Base-by-base conservation (phyloP, 1,140 invertebrate genomes). In the Triops cancriformis region DNA sequence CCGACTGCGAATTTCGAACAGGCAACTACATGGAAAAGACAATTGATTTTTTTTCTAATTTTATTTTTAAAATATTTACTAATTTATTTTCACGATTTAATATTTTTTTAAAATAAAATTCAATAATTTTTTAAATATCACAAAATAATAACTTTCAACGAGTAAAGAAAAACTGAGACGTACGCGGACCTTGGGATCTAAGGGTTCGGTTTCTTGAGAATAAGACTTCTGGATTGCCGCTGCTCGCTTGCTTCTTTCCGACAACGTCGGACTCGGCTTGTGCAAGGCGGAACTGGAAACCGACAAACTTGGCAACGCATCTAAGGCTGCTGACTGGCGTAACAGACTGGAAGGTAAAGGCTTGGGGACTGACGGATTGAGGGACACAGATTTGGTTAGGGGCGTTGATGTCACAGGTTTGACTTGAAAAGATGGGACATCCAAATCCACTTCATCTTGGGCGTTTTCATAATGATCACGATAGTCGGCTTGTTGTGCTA, bases 1-100 rank as follows among this genome's bases (percentile, higher is more conserved):
- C 75, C 18, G 75, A 76, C 12, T 76, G 75, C 26, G 75, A 76
- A 23, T 43, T 76, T 5, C 51, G 51, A 23, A 64, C 51, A 7
- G 31, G 31, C 31, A 37, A 37, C 31, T 37, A 37, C 31, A 37
- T 7, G 7, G 7, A 37, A 4, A 4, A 37, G 31, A 37, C 2
- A 37, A 37, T 37, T 37, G 7, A 37, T 37, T n/a, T n/a, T n/a
- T n/a, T n/a, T n/a, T n/a, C n/a, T n/a, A n/a, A n/a, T n/a, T n/a
- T n/a, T n/a, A n/a, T n/a, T n/a, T n/a, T n/a, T n/a, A n/a, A n/a
- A n/a, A n/a, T n/a, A n/a, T n/a, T n/a, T n/a, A n/a, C n/a, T n/a
- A n/a, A n/a, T n/a, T n/a, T n/a, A n/a, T n/a, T n/a, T n/a, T n/a
- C n/a, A n/a, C n/a, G n/a, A n/a, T n/a, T n/a, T n/a, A n/a, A n/a